phyloP scores from a whole-genome alignment of 2,113 vertebrate species.

The Podilymbus podiceps region DNA sequence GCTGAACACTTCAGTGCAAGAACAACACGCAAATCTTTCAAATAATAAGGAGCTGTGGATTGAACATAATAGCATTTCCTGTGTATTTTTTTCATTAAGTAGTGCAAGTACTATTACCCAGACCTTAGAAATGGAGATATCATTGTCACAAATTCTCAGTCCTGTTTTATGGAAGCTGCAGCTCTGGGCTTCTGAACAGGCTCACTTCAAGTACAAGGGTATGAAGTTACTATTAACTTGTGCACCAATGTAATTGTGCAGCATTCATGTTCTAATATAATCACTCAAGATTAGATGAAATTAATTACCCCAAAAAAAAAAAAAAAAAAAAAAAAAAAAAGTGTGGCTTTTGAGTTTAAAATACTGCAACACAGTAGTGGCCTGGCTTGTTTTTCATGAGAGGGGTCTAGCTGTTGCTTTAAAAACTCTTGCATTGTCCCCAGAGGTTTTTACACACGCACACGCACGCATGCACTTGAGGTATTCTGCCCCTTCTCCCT shows the following conservation, averaged over 20 bases:
- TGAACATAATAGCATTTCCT: neutral
- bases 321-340: neutral
- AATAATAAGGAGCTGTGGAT: neutral
- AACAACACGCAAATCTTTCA: neutral
- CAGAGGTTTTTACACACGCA: neutral
- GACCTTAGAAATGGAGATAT: neutral
- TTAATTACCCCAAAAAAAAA: neutral
- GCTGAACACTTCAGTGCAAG: neutral
- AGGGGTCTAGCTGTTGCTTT: neutral
- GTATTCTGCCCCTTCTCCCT: neutral
- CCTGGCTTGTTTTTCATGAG: neutral
- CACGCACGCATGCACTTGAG: neutral
- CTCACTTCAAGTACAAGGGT: neutral
- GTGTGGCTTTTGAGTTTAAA: neutral
- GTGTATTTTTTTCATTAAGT: neutral
- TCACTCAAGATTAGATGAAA: neutral
- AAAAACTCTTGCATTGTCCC: neutral
- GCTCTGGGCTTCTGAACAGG: neutral
- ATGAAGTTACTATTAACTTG: neutral
- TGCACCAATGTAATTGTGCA: neutral
- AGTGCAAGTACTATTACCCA: neutral
- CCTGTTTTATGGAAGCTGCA: neutral
- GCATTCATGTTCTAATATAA: neutral
- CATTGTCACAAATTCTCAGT: neutral
- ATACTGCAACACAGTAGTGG: neutral